Conservation (phyloP, 1,140 invertebrate genomes). For the Rhagoletis zephyria region DNA sequence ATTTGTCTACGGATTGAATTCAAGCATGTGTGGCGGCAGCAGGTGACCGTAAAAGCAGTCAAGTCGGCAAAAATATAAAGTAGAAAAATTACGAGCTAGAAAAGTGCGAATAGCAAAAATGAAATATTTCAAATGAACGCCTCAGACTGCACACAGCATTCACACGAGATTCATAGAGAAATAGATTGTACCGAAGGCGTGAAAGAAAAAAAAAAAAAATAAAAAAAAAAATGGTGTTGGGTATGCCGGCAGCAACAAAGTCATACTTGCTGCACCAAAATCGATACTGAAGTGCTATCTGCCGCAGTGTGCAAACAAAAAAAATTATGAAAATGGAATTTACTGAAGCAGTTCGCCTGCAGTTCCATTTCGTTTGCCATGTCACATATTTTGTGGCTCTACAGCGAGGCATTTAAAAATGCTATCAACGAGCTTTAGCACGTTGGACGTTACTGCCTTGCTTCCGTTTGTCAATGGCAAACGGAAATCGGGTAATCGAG, state of each 20-base stretch:
- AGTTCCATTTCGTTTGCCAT: background rate
- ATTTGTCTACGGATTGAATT: too few relatives aligned
- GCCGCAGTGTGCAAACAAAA: slow-evolving; percentile 22
- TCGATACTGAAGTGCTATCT: background rate
- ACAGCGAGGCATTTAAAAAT: slow-evolving; percentile 1
- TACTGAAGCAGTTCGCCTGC: background rate
- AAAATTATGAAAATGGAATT: slow-evolving; percentile 42
- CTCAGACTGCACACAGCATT: background rate
- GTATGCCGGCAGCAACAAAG: background rate
- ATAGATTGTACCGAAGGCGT: background rate
- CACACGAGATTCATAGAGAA: background rate
- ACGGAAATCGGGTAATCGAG: slow-evolving; percentile 4
- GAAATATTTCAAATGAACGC: background rate
- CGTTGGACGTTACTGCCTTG: background rate
- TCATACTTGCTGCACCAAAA: too few relatives aligned
- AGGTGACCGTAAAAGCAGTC: background rate
- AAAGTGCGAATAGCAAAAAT: background rate
- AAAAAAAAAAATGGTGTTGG: background rate
- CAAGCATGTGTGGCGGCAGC: background rate
- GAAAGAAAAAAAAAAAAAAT: too few relatives aligned
- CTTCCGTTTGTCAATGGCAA: slow-evolving; percentile 46
- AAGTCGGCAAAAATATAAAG: background rate
- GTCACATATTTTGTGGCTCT: background rate
- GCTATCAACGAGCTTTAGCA: slow-evolving; percentile 37
- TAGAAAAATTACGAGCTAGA: background rate